Conservation (phyloP, 2,113 vertebrate genomes). For the Egretta garzetta region DNA sequence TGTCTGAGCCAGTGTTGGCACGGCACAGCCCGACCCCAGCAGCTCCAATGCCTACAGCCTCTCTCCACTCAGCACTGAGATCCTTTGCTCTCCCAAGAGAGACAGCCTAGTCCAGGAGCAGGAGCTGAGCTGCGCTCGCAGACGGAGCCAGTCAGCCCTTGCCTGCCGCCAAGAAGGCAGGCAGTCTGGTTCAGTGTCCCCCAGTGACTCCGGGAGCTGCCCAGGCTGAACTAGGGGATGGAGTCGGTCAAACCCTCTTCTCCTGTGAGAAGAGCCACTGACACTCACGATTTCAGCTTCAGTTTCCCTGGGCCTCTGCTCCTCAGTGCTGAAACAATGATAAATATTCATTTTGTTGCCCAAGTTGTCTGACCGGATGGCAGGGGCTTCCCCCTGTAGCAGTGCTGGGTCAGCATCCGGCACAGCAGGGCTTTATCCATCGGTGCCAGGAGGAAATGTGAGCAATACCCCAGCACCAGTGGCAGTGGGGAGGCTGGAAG, state of each 20-base stretch:
- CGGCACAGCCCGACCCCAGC: neutral
- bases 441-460: neutral
- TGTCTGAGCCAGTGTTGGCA: neutral
- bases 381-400: neutral
- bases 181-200: neutral
- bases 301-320: neutral
- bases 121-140: neutral
- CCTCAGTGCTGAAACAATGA: neutral
- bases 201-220: neutral
- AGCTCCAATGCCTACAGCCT: neutral
- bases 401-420: neutral
- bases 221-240: neutral
- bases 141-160: neutral
- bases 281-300: neutral
- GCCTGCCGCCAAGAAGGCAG: neutral
- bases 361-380: fast-evolving
- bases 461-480: neutral
- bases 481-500: neutral
- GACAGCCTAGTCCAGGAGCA: neutral
- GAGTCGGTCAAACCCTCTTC: neutral
- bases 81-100: neutral
- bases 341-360: neutral
- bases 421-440: neutral
- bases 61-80: neutral
- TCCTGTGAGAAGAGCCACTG: neutral